Base-by-base conservation (phyloP, 1,140 invertebrate genomes). In the Melipona quadrifasciata region DNA sequence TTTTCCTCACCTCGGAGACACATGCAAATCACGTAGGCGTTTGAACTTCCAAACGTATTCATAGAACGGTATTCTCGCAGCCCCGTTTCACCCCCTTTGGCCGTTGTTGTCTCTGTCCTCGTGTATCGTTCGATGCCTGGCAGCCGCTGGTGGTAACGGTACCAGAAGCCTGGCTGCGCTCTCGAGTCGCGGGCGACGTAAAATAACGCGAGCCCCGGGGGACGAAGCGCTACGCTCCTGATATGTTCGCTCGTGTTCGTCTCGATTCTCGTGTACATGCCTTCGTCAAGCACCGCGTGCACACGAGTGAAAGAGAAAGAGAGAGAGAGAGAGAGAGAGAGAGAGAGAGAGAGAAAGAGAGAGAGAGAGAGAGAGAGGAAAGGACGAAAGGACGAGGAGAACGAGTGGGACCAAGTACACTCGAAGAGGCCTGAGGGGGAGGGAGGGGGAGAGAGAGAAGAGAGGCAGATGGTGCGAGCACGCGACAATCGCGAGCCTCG, bases 21-120 rank as follows among this genome's bases (percentile, higher is more conserved):
- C 73, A 89, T 91, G 85, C 90, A 92, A 92, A 92, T 92, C 86
- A 83, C 88, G 89, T 85, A 86, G 87, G 84, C 89, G 88, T 91
- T 91, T 91, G 89, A 90, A 91, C 87, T 91, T 90, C 86, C 89
- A 90, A 92, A 91, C 91, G 90, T 91, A 92, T 92, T 92, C 91
- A 91, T 91, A 91, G 88, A 89, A 89, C 87, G 85, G 71, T 79
- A 86, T 86, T 82, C 86, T 70, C 27, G n/a, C 34, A 53, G 65
- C 47, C 82, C 31, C 82, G 67, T 71, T 67, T 73, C 82, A 85
- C 87, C 82, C 80, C 86, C 81, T 89, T 82, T 80, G 84, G 71
- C 68, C 87, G 75, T 86, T 74, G 65, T 79, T 74, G 65, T 79
- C 71, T 61, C 79, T 67, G 64, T 64, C 72, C 47, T 65, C 61